Percentiles rank a stretch among this genome's conserved stretches.
Evolutionary conservation across 1,140 invertebrate species (phyloP).

Genomic region (Procambarus virginalis): DNA sequence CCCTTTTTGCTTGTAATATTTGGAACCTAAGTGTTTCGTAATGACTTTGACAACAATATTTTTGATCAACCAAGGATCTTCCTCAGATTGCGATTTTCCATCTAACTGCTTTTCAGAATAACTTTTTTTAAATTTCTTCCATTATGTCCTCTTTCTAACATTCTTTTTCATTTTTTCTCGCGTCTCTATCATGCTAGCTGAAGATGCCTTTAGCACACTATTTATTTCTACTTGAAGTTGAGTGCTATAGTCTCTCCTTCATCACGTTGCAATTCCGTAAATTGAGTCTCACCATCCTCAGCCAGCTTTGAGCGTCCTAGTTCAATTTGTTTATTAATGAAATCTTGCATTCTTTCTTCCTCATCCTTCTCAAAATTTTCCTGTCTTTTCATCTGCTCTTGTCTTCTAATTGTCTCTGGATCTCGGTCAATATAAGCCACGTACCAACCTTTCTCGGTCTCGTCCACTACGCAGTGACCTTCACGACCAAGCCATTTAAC

Average conservation of each 20-base stretch:
- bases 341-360: slow-evolving; percentile 89
- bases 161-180: slow-evolving; percentile 32
- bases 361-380: slow-evolving; percentile 97
- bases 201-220: slow-evolving; percentile 7
- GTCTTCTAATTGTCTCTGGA: slow-evolving; percentile 90
- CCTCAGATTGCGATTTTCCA: background rate
- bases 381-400: slow-evolving; percentile 86
- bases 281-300: slow-evolving; percentile 76
- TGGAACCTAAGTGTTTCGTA: slow-evolving; percentile 90
- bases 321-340: slow-evolving; percentile 85
- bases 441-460: slow-evolving; percentile 99
- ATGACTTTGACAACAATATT: slow-evolving; percentile 93
- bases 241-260: slow-evolving; percentile 81
- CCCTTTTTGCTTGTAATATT: slow-evolving; percentile 93
- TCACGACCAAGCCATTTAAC: slow-evolving; percentile 94
- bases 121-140: slow-evolving; percentile 78
- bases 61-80: slow-evolving; percentile 69
- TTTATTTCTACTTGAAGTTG: slow-evolving; percentile 70
- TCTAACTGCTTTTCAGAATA: slow-evolving; percentile 73
- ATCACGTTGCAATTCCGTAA: slow-evolving; percentile 83
- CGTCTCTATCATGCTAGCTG: slow-evolving; percentile 46
- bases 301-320: slow-evolving; percentile 71
- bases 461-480: slow-evolving; percentile 94
- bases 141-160: slow-evolving; percentile 79
- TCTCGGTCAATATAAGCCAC: slow-evolving; percentile 96